A percentile compares a stretch with the other conserved stretches of the same genome.
Evolutionary conservation across 2,888 invertebrate species (phyloP).

Genomic region (Gonocerus acuteangulatus): DNA sequence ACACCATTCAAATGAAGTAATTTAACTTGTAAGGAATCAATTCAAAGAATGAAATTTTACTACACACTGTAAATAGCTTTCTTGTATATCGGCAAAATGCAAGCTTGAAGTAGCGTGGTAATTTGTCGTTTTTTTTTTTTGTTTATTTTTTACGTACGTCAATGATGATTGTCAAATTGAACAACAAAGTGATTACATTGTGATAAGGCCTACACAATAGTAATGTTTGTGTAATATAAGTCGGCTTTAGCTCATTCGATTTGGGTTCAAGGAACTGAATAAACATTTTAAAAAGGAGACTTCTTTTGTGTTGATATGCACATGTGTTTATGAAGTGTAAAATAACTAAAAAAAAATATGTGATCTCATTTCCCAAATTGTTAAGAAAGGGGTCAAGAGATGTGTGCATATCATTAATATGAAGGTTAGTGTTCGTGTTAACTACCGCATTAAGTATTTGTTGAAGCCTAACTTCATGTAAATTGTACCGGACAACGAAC

Average conservation of each 20-base stretch:
- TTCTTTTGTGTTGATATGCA: constrained; percentile 11
- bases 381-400: not conserved
- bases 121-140: constrained; percentile 5
- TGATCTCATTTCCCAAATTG: constrained; percentile 11
- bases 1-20: constrained; percentile 14
- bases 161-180: constrained; percentile 10
- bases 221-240: constrained; percentile 19
- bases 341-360: not conserved
- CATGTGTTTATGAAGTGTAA: not conserved
- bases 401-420: not conserved
- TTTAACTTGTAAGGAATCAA: not conserved
- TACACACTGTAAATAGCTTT: constrained; percentile 28
- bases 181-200: constrained; percentile 9
- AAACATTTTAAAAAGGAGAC: not conserved
- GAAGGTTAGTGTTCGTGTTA: not conserved
- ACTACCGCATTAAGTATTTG: constrained; percentile 1
- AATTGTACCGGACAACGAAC: constrained; percentile 4
- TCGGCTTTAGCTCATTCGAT: constrained; percentile 16
- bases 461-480: constrained; percentile 7
- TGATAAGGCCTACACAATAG: constrained; percentile 21
- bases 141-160: constrained; percentile 10
- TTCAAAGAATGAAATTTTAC: constrained; percentile 9
- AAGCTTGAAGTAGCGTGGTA: constrained; percentile 22
- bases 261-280: constrained; percentile 1
- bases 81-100: constrained; percentile 27